These are phyloP conservation scores for Channallabes apus DNA, from an alignment of 2,797 vertebrate species.

Conservation along the genomic window DNA sequence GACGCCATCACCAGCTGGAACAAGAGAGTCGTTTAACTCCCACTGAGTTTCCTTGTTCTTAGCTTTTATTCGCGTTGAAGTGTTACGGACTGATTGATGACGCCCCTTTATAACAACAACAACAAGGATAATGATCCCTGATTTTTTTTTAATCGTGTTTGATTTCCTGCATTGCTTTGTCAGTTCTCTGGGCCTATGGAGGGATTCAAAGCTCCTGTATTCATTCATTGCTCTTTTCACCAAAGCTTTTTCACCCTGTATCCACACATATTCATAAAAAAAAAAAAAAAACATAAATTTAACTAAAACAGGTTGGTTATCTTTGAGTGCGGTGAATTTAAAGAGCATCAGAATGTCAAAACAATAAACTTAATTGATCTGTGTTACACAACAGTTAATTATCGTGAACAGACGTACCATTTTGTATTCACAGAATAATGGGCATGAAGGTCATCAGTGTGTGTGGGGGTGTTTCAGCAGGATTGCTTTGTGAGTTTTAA, in stretches of 20 bases:
- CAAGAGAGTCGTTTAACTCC: conserved; percentile 34
- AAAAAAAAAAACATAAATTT: conserved; percentile 38
- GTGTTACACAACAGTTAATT: not conserved
- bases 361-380: not conserved
- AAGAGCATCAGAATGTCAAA: not conserved
- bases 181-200: conserved; percentile 61
- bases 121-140: not conserved
- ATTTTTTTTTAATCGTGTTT: conserved; percentile 55
- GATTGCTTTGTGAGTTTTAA: not conserved
- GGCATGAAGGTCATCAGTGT: not conserved
- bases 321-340: not conserved
- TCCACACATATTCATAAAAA: conserved; percentile 77
- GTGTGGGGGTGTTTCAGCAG: conserved; percentile 1
- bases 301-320: conserved; percentile 53
- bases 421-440: not conserved
- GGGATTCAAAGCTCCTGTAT: conserved; percentile 36
- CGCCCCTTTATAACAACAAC: not conserved
- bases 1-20: conserved; percentile 17
- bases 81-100: conserved; percentile 48
- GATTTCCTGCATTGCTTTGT: conserved; percentile 66
- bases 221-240: too few relatives aligned
- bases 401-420: not conserved
- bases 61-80: conserved; percentile 38
- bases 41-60: not conserved
- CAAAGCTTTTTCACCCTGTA: conserved; percentile 67